Evolutionary conservation across 2,113 vertebrate species (phyloP).

Genomic region (Chloropsis hardwickii): DNA sequence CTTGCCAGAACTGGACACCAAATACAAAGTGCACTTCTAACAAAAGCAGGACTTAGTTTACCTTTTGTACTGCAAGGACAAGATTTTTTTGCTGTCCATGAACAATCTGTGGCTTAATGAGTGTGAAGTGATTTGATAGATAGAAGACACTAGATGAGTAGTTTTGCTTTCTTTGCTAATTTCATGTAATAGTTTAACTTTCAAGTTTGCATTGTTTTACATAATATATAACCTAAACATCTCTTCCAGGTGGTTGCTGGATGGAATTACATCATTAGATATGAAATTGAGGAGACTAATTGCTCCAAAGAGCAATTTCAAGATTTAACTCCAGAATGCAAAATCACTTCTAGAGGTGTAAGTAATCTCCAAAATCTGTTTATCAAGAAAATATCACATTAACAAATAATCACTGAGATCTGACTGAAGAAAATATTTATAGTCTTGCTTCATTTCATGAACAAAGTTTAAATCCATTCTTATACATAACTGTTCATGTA

Average conservation of each 20-base stretch:
- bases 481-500: neutral
- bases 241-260: conserved; percentile 82
- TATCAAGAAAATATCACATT: neutral
- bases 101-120: neutral
- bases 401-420: neutral
- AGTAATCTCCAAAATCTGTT: conserved; percentile 31
- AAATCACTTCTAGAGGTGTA: conserved; percentile 66
- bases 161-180: neutral
- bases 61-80: neutral
- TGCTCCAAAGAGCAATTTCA: conserved; percentile 80
- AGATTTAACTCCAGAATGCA: conserved; percentile 76
- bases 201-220: neutral
- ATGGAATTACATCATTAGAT: conserved; percentile 77
- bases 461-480: neutral
- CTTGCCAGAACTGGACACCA: neutral
- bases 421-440: neutral
- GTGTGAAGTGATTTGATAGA: neutral
- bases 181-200: neutral
- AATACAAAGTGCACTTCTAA: neutral
- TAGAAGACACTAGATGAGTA: neutral
- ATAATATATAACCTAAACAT: neutral
- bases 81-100: neutral
- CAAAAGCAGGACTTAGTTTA: neutral
- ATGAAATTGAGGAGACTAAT: conserved; percentile 79
- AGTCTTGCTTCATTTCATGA: neutral